A percentile compares a stretch with the other conserved stretches of the same genome.
Evolutionary conservation across 2,888 invertebrate genomes (phyloP).

Genomic region (Trisateles emortualis): DNA sequence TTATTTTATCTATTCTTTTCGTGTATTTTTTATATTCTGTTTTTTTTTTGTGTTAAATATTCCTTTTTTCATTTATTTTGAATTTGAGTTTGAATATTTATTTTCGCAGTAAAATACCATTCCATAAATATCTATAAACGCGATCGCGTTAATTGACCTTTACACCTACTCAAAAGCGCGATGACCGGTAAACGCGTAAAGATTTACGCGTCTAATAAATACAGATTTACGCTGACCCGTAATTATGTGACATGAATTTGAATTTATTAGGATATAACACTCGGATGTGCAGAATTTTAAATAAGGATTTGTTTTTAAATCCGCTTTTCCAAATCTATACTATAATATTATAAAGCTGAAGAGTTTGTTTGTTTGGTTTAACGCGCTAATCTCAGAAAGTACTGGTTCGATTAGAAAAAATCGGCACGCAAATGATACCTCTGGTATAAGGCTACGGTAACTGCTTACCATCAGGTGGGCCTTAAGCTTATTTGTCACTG

Average conservation of each 20-base stretch:
- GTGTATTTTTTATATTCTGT: no score
- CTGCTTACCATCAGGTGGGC: no score
- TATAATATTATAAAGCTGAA: no score
- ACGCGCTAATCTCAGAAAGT: no score
- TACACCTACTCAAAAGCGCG: constrained; percentile 10
- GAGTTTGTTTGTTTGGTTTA: no score
- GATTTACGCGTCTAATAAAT: constrained; percentile 22
- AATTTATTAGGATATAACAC: constrained; percentile 13
- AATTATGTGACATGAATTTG: constrained; percentile 6
- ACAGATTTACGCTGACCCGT: constrained; percentile 18
- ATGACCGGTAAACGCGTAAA: constrained; percentile 18
- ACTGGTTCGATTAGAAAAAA: no score
- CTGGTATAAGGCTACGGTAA: no score
- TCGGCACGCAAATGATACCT: no score
- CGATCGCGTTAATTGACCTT: constrained; percentile 20
- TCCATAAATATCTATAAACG: constrained; percentile 30
- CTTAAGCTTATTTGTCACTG: no score
- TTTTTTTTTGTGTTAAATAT: background rate
- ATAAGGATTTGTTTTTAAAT: no score
- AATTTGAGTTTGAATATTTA: constrained; percentile 1
- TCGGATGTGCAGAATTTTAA: background rate
- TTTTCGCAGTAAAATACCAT: constrained; percentile 12
- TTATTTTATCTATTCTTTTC: no score
- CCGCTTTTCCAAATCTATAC: no score
- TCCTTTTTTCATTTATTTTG: background rate